Evolutionary conservation across 1,140 invertebrate genomes (phyloP), one percentile per base, ranked within the genome.

Genomic region (Hetaerina americana): DNA sequence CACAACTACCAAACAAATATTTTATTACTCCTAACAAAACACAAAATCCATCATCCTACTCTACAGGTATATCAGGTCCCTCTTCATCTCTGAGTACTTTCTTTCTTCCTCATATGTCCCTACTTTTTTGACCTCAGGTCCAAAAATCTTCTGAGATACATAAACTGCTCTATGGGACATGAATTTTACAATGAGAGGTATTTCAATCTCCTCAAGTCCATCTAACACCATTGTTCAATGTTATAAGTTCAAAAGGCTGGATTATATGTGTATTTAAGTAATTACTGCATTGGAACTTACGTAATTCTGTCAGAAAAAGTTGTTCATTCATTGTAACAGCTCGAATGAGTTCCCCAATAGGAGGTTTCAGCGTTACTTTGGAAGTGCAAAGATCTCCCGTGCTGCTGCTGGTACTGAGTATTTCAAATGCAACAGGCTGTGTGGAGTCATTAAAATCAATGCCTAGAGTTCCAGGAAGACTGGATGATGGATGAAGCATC

Each of bases 381-480:
- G 85, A 84, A 73, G 84, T 85, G 68, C 83, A 31, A 76, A 15
- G 75, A 69, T 68, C 77, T 78, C 5, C 69, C 80, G 79, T 73
- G 83, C 70, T 25, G 77, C 76, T 80, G 79, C 85, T 85, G 27
- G 88, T 80, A 71, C 82, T 87, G 74, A 88, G 80, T 27, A 97
- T 84, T 76, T 93, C 89, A 80, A 97, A 91, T 66, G 87, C 87
- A 5, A 92, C 89, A 0, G 92, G 87, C 81, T 96, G 94, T 66
- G 92, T 95, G 3, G 93, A 94, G 80, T 98, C 96, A 75, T 94
- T 95, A 79, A 95, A 98, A 83, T 98, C 95, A 26, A 98, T 87
- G 15, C 94, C 95, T 74, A 97, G 80, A 0, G 89, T 88, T 0
- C 86, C 86, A 27, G 86, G 85, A 22, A 91, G 80, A 66, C 82